Evolutionary conservation across 2,888 invertebrate species (phyloP).

Genomic region (Agonopterix arenella): DNA sequence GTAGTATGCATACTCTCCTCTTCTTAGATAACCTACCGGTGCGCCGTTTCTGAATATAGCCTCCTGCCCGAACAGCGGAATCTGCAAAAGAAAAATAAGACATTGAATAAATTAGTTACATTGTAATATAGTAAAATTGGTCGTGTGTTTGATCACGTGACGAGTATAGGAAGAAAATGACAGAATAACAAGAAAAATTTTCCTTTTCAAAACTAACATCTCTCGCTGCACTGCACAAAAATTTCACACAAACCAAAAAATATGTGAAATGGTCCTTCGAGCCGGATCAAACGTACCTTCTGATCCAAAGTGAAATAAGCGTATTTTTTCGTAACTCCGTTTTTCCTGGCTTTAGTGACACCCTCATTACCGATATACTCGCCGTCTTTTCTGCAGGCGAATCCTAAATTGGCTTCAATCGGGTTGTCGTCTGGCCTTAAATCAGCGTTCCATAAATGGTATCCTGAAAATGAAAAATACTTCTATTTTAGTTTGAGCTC

Average conservation of each 20-base stretch:
- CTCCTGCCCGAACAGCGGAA: slow-evolving; percentile 91
- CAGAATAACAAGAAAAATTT: too few relatives aligned
- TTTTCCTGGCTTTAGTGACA: slow-evolving; percentile 79
- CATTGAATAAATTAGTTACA: too few relatives aligned
- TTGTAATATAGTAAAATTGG: too few relatives aligned
- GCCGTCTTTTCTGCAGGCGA: slow-evolving; percentile 86
- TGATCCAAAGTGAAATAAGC: slow-evolving; percentile 83
- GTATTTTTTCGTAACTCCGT: slow-evolving; percentile 84
- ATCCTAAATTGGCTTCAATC: slow-evolving; percentile 87
- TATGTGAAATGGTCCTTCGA: neutral
- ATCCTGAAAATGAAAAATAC: slow-evolving; percentile 70
- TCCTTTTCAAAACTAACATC: too few relatives aligned
- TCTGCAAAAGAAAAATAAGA: slow-evolving; percentile 35
- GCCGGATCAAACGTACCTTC: slow-evolving; percentile 52
- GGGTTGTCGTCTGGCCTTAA: slow-evolving; percentile 90
- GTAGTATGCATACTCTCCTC: slow-evolving; percentile 86
- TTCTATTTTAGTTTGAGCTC: too few relatives aligned
- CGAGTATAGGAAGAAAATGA: too few relatives aligned
- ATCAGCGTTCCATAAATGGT: slow-evolving; percentile 91
- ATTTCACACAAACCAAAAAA: too few relatives aligned
- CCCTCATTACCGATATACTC: slow-evolving; percentile 86
- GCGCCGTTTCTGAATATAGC: slow-evolving; percentile 87
- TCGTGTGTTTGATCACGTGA: too few relatives aligned
- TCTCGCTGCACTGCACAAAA: too few relatives aligned
- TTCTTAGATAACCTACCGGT: slow-evolving; percentile 86